Evolutionary conservation across 1,140 invertebrate species (phyloP).

Genomic region (Orchesella cincta): DNA sequence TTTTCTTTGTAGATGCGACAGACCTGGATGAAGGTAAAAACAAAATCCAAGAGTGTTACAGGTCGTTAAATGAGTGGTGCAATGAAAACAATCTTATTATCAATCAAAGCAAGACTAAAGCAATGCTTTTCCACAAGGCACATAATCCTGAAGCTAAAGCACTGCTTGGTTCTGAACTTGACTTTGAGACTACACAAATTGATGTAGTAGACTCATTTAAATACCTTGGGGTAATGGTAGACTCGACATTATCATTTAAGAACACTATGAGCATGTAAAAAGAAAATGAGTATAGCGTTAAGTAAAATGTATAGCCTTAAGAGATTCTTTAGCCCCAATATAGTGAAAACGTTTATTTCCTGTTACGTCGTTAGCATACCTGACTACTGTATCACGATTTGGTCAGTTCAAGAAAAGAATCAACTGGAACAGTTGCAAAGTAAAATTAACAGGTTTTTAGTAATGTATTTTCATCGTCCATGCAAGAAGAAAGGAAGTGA

Average conservation of each 20-base stretch:
- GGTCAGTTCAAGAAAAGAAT: no score
- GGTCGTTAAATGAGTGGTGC: not conserved
- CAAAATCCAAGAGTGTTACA: not conserved
- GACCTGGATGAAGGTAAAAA: not conserved
- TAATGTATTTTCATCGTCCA: no score
- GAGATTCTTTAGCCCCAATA: no score
- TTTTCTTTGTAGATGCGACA: slow-evolving; percentile 15
- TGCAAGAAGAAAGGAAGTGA: no score
- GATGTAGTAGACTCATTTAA: not conserved
- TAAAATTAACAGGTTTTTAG: no score
- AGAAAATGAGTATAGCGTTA: no score
- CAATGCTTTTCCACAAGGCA: slow-evolving; percentile 24
- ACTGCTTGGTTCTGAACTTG: not conserved
- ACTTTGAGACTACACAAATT: not conserved
- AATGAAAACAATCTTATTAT: not conserved
- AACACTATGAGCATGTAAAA: not conserved
- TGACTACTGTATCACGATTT: no score
- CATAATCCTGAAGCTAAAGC: not conserved
- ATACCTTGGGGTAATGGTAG: not conserved
- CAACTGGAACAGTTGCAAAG: no score
- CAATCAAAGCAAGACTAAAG: slow-evolving; percentile 17
- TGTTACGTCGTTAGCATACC: no score
- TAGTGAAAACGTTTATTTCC: no score
- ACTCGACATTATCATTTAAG: not conserved
- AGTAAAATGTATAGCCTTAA: no score